phyloP scores from a whole-genome alignment of 2,113 vertebrate species.

The Dinomys branickii region DNA sequence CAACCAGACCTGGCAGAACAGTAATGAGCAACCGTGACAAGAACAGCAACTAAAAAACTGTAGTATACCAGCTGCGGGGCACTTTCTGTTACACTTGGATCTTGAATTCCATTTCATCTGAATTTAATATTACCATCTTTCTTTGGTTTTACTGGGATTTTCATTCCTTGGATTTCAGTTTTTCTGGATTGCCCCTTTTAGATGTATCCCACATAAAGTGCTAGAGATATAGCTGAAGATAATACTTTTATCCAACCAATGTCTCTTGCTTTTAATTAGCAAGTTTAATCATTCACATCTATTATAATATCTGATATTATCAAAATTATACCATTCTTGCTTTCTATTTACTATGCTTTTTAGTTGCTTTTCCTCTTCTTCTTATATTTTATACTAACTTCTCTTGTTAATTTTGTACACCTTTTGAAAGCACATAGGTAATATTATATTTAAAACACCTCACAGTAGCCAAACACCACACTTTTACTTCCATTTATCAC shows the following conservation, averaged over 20 bases:
- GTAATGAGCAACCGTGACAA: neutral
- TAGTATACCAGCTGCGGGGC: neutral
- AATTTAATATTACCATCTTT: neutral
- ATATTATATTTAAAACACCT: neutral
- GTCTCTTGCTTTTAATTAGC: constrained; percentile 18
- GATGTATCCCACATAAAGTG: neutral
- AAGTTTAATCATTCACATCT: neutral
- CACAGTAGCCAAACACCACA: neutral
- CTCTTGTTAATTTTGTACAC: neutral
- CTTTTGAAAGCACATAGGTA: neutral
- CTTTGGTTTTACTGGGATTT: neutral
- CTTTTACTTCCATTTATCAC: neutral
- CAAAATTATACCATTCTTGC: neutral
- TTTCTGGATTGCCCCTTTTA: constrained; percentile 24
- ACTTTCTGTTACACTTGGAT: neutral
- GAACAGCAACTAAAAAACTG: neutral
- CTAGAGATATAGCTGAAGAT: neutral
- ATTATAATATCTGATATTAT: neutral
- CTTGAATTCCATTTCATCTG: constrained; percentile 33
- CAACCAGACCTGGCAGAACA: neutral
- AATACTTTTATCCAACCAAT: neutral
- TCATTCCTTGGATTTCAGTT: neutral
- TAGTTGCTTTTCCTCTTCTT: neutral
- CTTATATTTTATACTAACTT: neutral
- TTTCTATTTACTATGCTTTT: neutral